Evolutionary conservation across 2,888 invertebrate species (phyloP), one percentile per base, ranked within the genome.

Genomic region (Leistus spinibarbis): DNA sequence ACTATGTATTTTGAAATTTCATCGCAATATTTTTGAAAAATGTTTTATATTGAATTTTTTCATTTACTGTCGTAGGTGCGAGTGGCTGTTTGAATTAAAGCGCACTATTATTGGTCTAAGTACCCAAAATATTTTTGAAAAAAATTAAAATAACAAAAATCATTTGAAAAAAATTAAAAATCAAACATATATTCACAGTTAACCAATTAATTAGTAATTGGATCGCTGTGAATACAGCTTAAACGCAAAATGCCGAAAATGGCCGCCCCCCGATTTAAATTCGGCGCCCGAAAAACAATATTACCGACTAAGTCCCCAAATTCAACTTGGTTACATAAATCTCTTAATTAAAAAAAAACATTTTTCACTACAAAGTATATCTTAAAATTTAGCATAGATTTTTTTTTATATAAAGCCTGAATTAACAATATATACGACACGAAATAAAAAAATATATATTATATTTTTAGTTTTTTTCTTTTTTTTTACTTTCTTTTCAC

Each of bases 51-150:
- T 16, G 40, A 40, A 40, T 40, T 40, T 40, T 40, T 40, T 40
- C 13, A 1, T 60, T 70, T 53, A 70, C 70, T 70, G 62, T 70
- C 70, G 53, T 53, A 70, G 17, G 70, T 70, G 70, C 70, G 70
- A 70, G 69, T 62, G 27, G 17, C 9, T 68, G 54, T 63, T 69
- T 69, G 56, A 68, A 10, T 40, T 40, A 13, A 40, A 40, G 40
- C 40, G 13, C 40, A 40, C 40, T 40, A 40, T n/a, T n/a, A n/a
- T 40, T 7, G 40, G 40, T 40, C 40, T 40, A 40, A 40, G 10
- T 40, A 40, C 40, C 40, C 10, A 40, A 40, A 40, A 5, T 5
- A 40, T 40, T n/a, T n/a, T n/a, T 13, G 13, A 40, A 3, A 7
- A 40, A 40, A 40, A 13, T 24, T 24, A 4, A 3, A 24, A 24